Evolutionary conservation across 2,888 invertebrate genomes (phyloP), one percentile per base, ranked within the genome.

Genomic region (Endomychus coccineus): DNA sequence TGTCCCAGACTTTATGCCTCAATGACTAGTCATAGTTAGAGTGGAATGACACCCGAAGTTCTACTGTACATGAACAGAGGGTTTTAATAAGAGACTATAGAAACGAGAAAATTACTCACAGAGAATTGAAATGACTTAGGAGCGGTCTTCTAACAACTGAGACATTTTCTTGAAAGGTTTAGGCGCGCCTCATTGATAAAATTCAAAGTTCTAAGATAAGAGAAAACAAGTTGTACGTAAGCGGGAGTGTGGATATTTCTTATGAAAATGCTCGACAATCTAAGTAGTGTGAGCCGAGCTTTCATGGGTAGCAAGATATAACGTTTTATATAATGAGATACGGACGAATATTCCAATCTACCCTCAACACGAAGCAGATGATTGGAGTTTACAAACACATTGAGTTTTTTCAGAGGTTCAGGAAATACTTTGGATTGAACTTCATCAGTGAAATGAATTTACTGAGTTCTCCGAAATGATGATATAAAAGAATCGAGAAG

Each of bases 91-190:
- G 29, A 29, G 17, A 16, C 10, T 4, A 16, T 16, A 6, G 16
- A 29, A 10, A 6, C 17, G 2, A 17, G 29, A 3, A 29, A 10
- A 15, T 29, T 29, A 3, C 29, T 17, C 29, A 29, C 17, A 16
- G 29, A 12, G 2, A 17, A 11, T 10, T 29, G 29, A 14, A 16
- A 29, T 15, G 29, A 17, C 11, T 29, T 29, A 5, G 29, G 29
- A 10, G 13, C 11, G 3, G 16, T 29, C 12, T 6, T 29, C 3
- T 11, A 29, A 29, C 29, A 29, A 7, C 11, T 29, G 2, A 29
- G 10, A 16, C 29, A 29, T 3, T 29, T 29, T 9, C 16, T 29
- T n/a, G 17, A 9, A 16, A 29, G 6, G n/a, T n/a, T n/a, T n/a
- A n/a, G 11, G 16, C 29, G 6, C 29, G 16, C 17, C 17, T 29